Percentiles rank a stretch among this genome's conserved stretches.
phyloP scores from a whole-genome alignment of 2,797 vertebrate species.

The Pampus argenteus region DNA sequence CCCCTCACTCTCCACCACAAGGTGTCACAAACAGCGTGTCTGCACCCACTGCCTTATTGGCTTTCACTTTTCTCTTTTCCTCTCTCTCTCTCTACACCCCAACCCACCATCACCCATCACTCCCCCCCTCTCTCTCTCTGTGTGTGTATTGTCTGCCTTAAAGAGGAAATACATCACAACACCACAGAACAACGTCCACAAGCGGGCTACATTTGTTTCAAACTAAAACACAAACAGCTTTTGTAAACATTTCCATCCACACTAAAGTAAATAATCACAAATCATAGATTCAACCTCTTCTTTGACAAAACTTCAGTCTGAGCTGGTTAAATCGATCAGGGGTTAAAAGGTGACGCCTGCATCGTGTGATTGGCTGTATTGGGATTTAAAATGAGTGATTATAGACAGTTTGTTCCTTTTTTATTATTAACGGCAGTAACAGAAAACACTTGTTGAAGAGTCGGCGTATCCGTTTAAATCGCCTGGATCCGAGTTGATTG shows the following conservation, averaged over 20 bases:
- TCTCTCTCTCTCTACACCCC: constrained; percentile 8
- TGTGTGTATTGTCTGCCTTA: constrained; percentile 61
- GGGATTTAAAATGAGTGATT: too few species aligned
- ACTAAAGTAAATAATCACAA: not conserved
- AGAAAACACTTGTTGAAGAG: too few species aligned
- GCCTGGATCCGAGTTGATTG: too few species aligned
- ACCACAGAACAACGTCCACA: constrained; percentile 21
- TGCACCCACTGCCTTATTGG: constrained; percentile 64
- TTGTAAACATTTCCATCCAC: not conserved
- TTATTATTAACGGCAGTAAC: too few species aligned
- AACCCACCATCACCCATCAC: not conserved
- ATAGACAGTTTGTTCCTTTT: too few species aligned
- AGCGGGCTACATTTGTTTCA: not conserved
- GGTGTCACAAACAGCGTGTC: constrained; percentile 71
- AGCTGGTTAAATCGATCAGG: too few species aligned
- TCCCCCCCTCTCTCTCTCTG: constrained; percentile 6
- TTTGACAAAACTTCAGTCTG: too few species aligned
- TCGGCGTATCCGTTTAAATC: not conserved
- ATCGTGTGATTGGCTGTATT: too few species aligned
- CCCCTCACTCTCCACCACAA: constrained; percentile 70
- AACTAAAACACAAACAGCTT: not conserved
- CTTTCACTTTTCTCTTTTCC: constrained; percentile 42
- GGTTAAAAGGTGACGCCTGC: too few species aligned
- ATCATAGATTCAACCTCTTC: too few species aligned
- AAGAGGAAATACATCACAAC: constrained; percentile 60